These are phyloP conservation scores for Seladonia tumulorum DNA, from an alignment of 2,888 invertebrate genomes.

Conservation along the genomic window DNA sequence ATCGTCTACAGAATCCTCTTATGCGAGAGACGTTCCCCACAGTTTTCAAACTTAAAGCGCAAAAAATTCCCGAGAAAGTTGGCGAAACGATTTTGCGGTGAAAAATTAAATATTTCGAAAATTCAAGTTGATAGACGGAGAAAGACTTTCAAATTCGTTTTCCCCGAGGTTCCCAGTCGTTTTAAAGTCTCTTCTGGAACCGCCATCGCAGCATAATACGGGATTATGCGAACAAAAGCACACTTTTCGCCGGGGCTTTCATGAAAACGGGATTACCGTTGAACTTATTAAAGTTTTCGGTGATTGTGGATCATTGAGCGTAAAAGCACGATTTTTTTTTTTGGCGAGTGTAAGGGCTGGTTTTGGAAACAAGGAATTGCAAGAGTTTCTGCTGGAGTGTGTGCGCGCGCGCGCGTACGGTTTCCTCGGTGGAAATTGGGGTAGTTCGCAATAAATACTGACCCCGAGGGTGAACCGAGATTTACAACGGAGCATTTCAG, in stretches of 20 bases:
- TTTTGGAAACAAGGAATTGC: background rate
- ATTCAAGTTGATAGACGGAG: background rate
- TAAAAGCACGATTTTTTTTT: conserved; percentile 8
- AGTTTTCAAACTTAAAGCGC: background rate
- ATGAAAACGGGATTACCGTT: background rate
- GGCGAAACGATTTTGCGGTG: background rate
- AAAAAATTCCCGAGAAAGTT: background rate
- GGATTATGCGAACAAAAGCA: background rate
- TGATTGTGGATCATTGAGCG: background rate
- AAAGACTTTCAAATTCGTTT: background rate
- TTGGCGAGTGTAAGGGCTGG: background rate
- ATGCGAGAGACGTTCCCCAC: background rate
- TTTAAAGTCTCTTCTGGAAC: background rate
- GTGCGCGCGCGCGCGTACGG: background rate
- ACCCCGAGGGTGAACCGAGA: background rate
- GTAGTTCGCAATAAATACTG: conserved; percentile 7
- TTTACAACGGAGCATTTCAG: conserved; percentile 4
- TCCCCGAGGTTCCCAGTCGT: background rate
- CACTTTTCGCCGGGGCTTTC: background rate
- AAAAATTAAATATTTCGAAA: background rate
- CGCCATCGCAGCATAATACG: background rate
- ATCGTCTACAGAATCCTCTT: background rate
- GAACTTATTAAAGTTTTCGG: conserved; percentile 8
- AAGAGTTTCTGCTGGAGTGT: background rate
- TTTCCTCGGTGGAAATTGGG: background rate